Evolutionary conservation across 1,140 invertebrate genomes (phyloP).

Genomic region (Halictus rubicundus): DNA sequence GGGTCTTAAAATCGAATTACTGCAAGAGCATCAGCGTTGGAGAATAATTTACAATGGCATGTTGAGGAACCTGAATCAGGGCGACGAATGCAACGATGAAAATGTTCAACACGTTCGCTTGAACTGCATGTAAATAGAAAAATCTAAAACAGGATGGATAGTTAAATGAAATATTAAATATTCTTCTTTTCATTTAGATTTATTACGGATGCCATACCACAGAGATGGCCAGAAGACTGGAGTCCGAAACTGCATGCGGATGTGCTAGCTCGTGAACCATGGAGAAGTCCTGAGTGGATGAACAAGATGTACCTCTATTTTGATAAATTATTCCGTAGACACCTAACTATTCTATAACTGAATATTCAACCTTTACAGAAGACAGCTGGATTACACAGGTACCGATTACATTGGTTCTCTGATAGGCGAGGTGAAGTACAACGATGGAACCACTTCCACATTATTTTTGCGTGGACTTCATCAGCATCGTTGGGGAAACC

Average conservation of each 20-base stretch:
- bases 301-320: slow-evolving; percentile 62
- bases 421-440: slow-evolving; percentile 74
- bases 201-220: slow-evolving; percentile 79
- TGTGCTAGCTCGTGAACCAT: slow-evolving; percentile 81
- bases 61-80: slow-evolving; percentile 74
- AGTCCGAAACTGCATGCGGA: slow-evolving; percentile 79
- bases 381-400: slow-evolving; percentile 63
- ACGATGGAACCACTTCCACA: slow-evolving; percentile 64
- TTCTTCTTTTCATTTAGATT: slow-evolving; percentile 78
- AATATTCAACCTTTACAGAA: slow-evolving; percentile 53
- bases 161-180: not conserved
- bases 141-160: not conserved
- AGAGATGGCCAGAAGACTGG: slow-evolving; percentile 80
- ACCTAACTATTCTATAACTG: not conserved
- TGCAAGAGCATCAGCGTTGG: slow-evolving; percentile 80
- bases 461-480: slow-evolving; percentile 80
- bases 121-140: slow-evolving; percentile 77
- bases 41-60: slow-evolving; percentile 84
- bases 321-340: not conserved
- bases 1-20: slow-evolving; percentile 82
- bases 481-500: slow-evolving; percentile 78
- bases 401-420: slow-evolving; percentile 82
- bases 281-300: slow-evolving; percentile 78
- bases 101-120: slow-evolving; percentile 78
- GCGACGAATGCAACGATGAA: slow-evolving; percentile 63